phyloP scores from a whole-genome alignment of 2,888 invertebrate genomes.

The Heteropelma amictum region DNA sequence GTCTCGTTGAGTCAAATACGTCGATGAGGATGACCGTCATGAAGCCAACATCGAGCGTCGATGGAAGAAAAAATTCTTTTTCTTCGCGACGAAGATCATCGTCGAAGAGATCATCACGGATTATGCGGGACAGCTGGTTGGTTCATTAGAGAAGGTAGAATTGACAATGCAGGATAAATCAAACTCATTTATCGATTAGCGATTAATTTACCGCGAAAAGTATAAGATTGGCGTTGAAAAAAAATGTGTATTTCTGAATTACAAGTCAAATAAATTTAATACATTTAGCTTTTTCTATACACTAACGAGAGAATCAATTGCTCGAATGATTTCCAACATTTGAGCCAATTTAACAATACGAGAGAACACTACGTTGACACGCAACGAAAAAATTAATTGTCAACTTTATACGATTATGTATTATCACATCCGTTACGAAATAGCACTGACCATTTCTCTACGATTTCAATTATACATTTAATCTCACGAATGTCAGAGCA shows the following conservation, averaged over 20 bases:
- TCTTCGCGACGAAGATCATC: conserved; percentile 43
- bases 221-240: not conserved
- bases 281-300: not conserved
- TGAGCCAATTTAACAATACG: no score
- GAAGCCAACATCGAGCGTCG: conserved; percentile 42
- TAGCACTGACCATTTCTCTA: conserved; percentile 64
- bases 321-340: no score
- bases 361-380: no score
- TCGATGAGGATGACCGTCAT: conserved; percentile 38
- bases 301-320: no score
- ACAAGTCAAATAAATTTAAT: not conserved
- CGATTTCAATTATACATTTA: conserved; percentile 60
- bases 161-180: conserved; percentile 50
- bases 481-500: conserved; percentile 19
- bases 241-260: no score
- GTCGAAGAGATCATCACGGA: conserved; percentile 51
- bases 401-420: not conserved
- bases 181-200: not conserved
- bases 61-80: conserved; percentile 24
- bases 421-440: no score
- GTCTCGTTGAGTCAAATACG: conserved; percentile 9
- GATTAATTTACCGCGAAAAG: not conserved
- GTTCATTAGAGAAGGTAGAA: conserved; percentile 65
- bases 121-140: conserved; percentile 69
- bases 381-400: not conserved